A percentile compares a stretch with the other conserved stretches of the same genome.
phyloP scores from a whole-genome alignment of 2,888 invertebrate species.

The Diplazon laetatorius region DNA sequence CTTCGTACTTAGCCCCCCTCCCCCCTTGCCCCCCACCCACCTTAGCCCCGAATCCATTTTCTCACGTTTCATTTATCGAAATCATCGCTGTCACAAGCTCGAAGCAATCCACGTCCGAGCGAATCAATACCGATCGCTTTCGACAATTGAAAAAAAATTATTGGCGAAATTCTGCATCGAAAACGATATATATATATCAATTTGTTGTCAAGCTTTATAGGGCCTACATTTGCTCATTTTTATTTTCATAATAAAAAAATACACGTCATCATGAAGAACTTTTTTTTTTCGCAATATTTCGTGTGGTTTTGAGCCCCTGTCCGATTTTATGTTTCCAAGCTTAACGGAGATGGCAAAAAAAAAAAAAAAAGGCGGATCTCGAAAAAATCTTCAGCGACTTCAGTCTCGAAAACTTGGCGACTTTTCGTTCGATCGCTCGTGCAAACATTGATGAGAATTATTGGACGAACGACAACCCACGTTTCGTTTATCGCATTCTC shows the following conservation, averaged over 20 bases:
- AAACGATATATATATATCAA: constrained; percentile 57
- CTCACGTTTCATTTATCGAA: constrained; percentile 36
- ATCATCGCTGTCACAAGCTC: constrained; percentile 50
- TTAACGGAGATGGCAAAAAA: constrained; percentile 14
- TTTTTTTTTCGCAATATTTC: constrained; percentile 39
- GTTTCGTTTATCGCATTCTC: too few relatives aligned
- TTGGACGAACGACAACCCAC: neutral
- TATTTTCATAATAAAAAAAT: constrained; percentile 70
- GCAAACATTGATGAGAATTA: neutral
- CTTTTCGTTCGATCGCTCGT: neutral
- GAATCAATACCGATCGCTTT: constrained; percentile 39
- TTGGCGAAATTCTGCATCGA: constrained; percentile 60
- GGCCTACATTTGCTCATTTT: constrained; percentile 72
- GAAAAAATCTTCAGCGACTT: too few relatives aligned
- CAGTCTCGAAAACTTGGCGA: neutral
- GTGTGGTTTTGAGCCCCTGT: constrained; percentile 42
- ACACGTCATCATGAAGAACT: constrained; percentile 64
- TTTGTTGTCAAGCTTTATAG: constrained; percentile 65
- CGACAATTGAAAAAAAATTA: constrained; percentile 42
- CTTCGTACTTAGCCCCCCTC: constrained; percentile 31
- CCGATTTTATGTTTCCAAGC: constrained; percentile 42
- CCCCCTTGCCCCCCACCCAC: neutral
- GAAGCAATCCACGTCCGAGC: constrained; percentile 49
- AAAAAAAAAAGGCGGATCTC: neutral
- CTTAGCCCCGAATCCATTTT: neutral